phyloP scores from a whole-genome alignment of 2,888 invertebrate genomes.

The Neocrepidodera transversa region DNA sequence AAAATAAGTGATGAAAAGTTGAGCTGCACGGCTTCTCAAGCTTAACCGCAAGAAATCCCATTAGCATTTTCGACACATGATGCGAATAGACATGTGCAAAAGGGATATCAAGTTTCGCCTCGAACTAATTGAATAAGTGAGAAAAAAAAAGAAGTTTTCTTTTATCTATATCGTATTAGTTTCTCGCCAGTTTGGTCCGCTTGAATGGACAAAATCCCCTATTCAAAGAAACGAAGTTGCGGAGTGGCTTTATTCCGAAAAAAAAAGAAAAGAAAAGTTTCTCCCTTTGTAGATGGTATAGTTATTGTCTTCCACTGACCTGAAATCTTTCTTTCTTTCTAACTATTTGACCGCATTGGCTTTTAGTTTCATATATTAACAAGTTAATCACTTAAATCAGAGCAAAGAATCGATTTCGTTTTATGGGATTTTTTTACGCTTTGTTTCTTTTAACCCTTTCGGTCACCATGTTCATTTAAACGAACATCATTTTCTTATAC shows the following conservation, averaged over 20 bases:
- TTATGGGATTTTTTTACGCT: too few species aligned
- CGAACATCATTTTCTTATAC: too few species aligned
- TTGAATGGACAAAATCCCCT: not conserved
- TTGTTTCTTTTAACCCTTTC: too few species aligned
- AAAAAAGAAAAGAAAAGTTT: not conserved
- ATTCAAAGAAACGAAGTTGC: not conserved
- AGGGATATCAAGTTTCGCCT: conserved; percentile 9
- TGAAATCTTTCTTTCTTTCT: not conserved
- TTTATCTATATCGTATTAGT: not conserved
- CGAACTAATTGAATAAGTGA: conserved; percentile 13
- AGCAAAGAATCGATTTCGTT: too few species aligned
- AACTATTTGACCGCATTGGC: not conserved
- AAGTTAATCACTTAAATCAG: too few species aligned
- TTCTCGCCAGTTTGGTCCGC: not conserved
- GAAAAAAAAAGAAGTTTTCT: conserved; percentile 1
- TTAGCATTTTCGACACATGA: conserved; percentile 22
- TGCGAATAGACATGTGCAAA: conserved; percentile 19
- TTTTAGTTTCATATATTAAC: too few species aligned
- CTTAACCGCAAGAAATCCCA: conserved; percentile 28
- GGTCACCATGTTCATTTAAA: too few species aligned
- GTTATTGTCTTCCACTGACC: not conserved
- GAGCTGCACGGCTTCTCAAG: conserved; percentile 21
- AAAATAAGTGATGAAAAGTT: not conserved
- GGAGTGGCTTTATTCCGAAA: not conserved
- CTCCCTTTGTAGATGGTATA: not conserved